A percentile compares a stretch with the other conserved stretches of the same genome.
phyloP scores from a whole-genome alignment of 2,113 vertebrate genomes.

The Butorides virescens region DNA sequence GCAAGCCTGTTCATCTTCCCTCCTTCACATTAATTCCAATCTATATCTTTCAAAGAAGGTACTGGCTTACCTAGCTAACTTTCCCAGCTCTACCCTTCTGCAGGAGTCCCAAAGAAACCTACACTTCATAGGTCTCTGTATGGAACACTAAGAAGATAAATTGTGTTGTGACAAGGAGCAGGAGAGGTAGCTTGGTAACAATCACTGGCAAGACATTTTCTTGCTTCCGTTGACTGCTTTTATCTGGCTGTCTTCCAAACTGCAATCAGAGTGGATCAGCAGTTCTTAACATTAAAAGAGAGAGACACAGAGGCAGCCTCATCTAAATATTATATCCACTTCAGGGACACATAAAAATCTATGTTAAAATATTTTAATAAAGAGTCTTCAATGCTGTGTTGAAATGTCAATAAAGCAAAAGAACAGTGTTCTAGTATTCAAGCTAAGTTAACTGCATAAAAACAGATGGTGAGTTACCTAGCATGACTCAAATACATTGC shows the following conservation, averaged over 20 bases:
- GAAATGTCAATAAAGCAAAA: not conserved
- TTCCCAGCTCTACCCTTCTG: not conserved
- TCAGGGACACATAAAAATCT: not conserved
- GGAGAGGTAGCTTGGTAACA: not conserved
- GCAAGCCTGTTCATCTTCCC: not conserved
- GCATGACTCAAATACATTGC: slow-evolving; percentile 88
- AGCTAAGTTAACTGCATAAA: not conserved
- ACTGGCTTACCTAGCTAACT: not conserved
- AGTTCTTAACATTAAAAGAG: not conserved
- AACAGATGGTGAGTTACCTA: slow-evolving; percentile 75
- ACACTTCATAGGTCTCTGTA: not conserved
- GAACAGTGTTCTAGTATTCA: not conserved
- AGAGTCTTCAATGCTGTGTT: not conserved
- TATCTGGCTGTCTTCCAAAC: not conserved
- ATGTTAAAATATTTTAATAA: not conserved
- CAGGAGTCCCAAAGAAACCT: not conserved
- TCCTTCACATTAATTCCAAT: not conserved
- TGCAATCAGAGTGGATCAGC: not conserved
- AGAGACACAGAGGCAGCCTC: not conserved
- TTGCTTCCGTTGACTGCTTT: not conserved
- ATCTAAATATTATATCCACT: not conserved
- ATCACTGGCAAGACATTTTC: not conserved
- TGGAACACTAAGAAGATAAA: not conserved
- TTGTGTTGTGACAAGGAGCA: not conserved
- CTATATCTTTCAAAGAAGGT: not conserved